Evolutionary conservation across 2,113 vertebrate genomes (phyloP), one percentile per base, ranked within the genome.

Genomic region (Stigmatopora argus): DNA sequence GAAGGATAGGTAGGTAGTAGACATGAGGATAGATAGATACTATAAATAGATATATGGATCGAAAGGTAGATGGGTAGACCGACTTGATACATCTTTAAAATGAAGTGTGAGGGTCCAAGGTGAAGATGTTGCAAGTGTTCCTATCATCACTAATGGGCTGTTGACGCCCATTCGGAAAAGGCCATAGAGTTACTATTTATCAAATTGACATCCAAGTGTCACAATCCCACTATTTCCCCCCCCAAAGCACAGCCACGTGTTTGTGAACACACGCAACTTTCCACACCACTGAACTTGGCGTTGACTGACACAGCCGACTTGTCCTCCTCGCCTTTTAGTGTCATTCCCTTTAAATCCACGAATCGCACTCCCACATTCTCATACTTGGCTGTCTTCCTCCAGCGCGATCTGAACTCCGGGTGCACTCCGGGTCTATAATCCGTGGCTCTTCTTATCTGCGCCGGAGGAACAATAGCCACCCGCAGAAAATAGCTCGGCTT

Each of bases 141-240:
- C 68, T 19, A 69, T 86, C 73, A 71, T 79, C 71, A 68, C 77
- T 87, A 90, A 90, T 90, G 83, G 85, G 78, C 81, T 84, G 79
- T 89, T 89, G 88, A 86, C 88, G 87, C 83, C 75, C 74, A 79
- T 58, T 70, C 63, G 70, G 64, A 78, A 57, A 65, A 76, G 79
- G 76, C 70, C 81, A 83, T 70, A 21, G 82, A 83, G 86, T 79
- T 77, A 79, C 81, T 79, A 85, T 90, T 85, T 74, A 89, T 91
- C 89, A 88, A 56, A 65, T 65, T 55, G 73, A 71, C 23, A 53
- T 88, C 80, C 84, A 75, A 58, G 62, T 74, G 83, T 82, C 83
- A 82, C 75, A 64, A 61, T 31, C 57, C 62, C 60, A 35, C 62
- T 56, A 47, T 56, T 44, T 68, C 52, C 18, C 31, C 57, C 57